phyloP scores from a whole-genome alignment of 2,888 invertebrate genomes.

The Hyposoter dolosus region DNA sequence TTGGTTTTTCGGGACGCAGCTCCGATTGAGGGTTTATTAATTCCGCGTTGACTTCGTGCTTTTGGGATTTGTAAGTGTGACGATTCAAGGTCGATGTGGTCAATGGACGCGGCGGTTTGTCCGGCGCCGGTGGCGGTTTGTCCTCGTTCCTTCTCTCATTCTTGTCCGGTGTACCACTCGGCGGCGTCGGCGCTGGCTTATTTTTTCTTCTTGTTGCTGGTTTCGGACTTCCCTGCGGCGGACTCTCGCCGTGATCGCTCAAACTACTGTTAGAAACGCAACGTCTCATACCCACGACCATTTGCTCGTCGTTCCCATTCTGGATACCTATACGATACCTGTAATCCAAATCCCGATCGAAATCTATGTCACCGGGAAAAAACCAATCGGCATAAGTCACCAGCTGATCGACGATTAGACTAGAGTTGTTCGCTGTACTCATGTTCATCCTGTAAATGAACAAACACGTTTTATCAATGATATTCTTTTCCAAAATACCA shows the following conservation, averaged over 20 bases:
- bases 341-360: constrained; percentile 86
- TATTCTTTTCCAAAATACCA: not conserved
- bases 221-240: constrained; percentile 90
- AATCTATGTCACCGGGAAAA: constrained; percentile 92
- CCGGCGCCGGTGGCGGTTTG: constrained; percentile 85
- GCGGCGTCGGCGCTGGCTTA: constrained; percentile 91
- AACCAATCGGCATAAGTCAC: constrained; percentile 93
- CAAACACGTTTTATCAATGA: not conserved
- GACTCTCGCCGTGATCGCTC: constrained; percentile 89
- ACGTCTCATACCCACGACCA: constrained; percentile 81
- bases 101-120: constrained; percentile 88
- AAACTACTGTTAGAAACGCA: constrained; percentile 90
- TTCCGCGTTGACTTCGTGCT: constrained; percentile 84
- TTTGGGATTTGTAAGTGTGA: constrained; percentile 86
- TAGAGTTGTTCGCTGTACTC: constrained; percentile 93
- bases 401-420: constrained; percentile 93
- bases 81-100: constrained; percentile 88
- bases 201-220: constrained; percentile 90
- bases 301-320: constrained; percentile 79
- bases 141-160: constrained; percentile 79
- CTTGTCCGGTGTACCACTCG: constrained; percentile 84
- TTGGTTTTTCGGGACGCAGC: not conserved
- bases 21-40: constrained; percentile 71
- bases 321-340: constrained; percentile 75
- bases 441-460: constrained; percentile 88